Evolutionary conservation across 2,113 vertebrate genomes (phyloP).

Genomic region (Labrus mixtus): DNA sequence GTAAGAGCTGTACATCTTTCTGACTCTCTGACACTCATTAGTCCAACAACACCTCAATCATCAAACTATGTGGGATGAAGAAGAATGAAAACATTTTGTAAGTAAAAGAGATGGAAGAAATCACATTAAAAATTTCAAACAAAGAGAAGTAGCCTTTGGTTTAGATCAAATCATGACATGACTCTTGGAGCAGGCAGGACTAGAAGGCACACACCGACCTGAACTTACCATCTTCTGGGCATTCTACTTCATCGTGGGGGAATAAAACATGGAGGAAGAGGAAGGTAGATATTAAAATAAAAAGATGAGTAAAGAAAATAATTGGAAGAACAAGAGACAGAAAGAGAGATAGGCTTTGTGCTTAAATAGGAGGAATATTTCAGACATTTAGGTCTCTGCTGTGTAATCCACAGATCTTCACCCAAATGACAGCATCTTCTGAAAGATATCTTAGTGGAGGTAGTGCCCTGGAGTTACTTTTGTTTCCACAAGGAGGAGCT

Average conservation of each 20-base stretch:
- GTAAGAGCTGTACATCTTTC: conserved; percentile 12
- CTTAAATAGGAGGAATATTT: conserved; percentile 22
- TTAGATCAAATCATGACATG: conserved; percentile 71
- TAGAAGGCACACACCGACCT: conserved; percentile 86
- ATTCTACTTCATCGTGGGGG: conserved; percentile 96
- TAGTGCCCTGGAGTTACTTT: not conserved
- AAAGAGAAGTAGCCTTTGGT: conserved; percentile 16
- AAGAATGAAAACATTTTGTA: conserved; percentile 8
- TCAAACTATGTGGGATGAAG: conserved; percentile 4
- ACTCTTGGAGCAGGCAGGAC: conserved; percentile 74
- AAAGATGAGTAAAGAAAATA: conserved; percentile 85
- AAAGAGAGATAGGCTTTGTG: conserved; percentile 20
- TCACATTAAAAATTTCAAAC: not conserved
- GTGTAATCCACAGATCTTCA: not conserved
- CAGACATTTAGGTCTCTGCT: not conserved
- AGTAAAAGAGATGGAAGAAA: conserved; percentile 3
- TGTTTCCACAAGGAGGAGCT: not conserved
- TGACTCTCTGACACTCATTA: conserved; percentile 17
- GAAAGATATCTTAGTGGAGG: not conserved
- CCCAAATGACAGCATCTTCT: not conserved
- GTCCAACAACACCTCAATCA: conserved; percentile 2
- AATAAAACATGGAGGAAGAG: conserved; percentile 84
- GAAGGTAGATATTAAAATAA: conserved; percentile 83
- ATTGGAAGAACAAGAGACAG: conserved; percentile 65
- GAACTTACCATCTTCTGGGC: conserved; percentile 99